phyloP scores from a whole-genome alignment of 2,113 vertebrate genomes.

The Dromiciops gliroides region DNA sequence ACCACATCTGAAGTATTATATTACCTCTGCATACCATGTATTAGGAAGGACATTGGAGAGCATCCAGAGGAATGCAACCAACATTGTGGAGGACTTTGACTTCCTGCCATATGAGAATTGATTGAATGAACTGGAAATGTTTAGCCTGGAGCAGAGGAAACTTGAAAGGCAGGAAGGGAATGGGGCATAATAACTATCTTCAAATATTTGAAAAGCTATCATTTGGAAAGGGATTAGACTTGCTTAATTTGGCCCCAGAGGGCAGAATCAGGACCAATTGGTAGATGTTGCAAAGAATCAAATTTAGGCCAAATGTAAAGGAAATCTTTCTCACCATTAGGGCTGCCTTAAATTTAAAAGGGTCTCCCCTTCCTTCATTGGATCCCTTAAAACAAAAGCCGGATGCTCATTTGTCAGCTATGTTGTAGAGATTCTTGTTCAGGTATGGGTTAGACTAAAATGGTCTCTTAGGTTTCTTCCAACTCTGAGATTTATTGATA shows the following conservation, averaged over 20 bases:
- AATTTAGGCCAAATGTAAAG: not conserved
- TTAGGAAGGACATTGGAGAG: not conserved
- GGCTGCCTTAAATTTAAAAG: not conserved
- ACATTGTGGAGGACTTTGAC: not conserved
- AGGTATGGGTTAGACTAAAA: not conserved
- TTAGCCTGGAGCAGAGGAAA: not conserved
- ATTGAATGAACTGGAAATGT: not conserved
- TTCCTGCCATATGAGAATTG: not conserved
- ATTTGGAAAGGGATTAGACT: not conserved
- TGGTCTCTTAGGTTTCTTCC: not conserved
- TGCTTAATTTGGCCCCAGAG: not conserved
- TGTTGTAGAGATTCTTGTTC: not conserved
- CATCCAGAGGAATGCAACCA: not conserved
- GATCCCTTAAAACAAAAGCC: not conserved
- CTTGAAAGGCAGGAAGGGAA: not conserved
- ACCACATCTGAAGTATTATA: not conserved
- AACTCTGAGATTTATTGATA: not conserved
- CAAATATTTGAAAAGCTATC: not conserved
- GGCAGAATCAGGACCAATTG: not conserved
- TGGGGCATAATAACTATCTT: not conserved
- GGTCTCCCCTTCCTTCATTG: not conserved
- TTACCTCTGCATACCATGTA: not conserved
- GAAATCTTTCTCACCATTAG: not conserved
- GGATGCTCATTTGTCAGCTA: not conserved
- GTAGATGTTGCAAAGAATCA: not conserved